A percentile compares a stretch with the other conserved stretches of the same genome.
phyloP scores from a whole-genome alignment of 30 jellyfish, hydroid and myxozoan genomes.

The Clytia hemisphaerica region DNA sequence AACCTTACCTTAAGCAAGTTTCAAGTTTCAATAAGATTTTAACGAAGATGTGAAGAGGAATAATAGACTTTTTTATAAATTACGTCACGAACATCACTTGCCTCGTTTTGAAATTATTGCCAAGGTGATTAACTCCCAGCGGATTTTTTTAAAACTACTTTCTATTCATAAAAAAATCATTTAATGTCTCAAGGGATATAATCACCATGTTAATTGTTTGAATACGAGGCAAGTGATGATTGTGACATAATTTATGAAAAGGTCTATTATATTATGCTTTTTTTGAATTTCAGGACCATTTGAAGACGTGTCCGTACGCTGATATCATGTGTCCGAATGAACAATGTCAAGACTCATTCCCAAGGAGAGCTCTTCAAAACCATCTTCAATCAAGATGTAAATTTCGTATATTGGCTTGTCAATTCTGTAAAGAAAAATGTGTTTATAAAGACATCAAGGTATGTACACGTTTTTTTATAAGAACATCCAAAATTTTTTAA shows the following conservation, averaged over 20 bases:
- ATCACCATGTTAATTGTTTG: no score
- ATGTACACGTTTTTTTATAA: constrained; percentile 6
- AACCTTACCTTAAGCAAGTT: no score
- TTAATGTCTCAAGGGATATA: no score
- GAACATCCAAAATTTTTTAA: neutral
- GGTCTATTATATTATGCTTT: neutral
- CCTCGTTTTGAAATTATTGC: no score
- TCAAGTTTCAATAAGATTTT: no score
- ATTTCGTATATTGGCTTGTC: constrained; percentile 79
- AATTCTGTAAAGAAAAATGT: constrained; percentile 80
- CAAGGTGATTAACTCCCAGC: no score
- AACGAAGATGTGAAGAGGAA: no score
- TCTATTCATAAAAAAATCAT: no score
- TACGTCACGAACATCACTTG: no score
- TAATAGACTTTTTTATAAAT: no score
- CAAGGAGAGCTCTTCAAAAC: constrained; percentile 58
- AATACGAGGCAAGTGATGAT: no score
- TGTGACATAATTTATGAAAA: no score
- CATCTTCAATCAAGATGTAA: constrained; percentile 73
- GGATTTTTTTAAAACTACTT: neutral
- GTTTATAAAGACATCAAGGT: constrained; percentile 80
- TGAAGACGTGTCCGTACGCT: constrained; percentile 87
- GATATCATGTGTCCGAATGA: constrained; percentile 91
- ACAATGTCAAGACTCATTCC: constrained; percentile 68
- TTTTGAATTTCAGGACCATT: constrained; percentile 62